Evolutionary conservation across 1,140 invertebrate genomes (phyloP), one percentile per base, ranked within the genome.

Genomic region (Acyrthosiphon pisum): DNA sequence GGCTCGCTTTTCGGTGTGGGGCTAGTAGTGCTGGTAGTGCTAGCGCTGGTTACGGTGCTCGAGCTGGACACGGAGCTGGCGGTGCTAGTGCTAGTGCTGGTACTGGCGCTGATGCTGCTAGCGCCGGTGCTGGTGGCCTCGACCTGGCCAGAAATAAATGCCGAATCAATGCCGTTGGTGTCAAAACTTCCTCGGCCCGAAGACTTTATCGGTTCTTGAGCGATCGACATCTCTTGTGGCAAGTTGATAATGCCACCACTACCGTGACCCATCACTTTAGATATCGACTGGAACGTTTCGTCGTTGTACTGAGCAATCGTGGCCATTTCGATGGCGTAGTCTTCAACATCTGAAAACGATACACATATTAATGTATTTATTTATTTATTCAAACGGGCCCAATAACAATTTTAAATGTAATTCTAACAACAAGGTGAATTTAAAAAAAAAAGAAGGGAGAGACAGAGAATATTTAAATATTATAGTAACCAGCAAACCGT

Each of bases 1-100:
- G 84, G 22, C 44, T 6, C 95, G 95, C 53, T 95, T 94, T 46
- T 95, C 93, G 84, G 95, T 94, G 94, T 96, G 96, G 90, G 95
- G 95, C 94, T 96, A 96, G 37, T 96, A 95, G 41, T 84, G 96
- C 95, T 94, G 96, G 96, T 96, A 96, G 96, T 60, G 94, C 48
- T 48, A 18, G 48, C 1, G 48, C 48, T 48, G 48, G 48, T 48
- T 48, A 48, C 96, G 96, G 44, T 96, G 95, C 37, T 86, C 96
- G 95, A 94, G 96, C 96, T 96, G 96, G 96, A 48, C 14, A 18
- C 48, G 14, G 14, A 48, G 48, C 14, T 48, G 48, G 48, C 95
- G 95, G 68, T 95, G 94, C 48, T 95, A 93, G 88, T 95, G 94
- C 94, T 96, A 96, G 90, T 95, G 95, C 94, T 96, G 96, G 44